phyloP scores from a whole-genome alignment of 2,113 vertebrate genomes.

The Piliocolobus tephrosceles region DNA sequence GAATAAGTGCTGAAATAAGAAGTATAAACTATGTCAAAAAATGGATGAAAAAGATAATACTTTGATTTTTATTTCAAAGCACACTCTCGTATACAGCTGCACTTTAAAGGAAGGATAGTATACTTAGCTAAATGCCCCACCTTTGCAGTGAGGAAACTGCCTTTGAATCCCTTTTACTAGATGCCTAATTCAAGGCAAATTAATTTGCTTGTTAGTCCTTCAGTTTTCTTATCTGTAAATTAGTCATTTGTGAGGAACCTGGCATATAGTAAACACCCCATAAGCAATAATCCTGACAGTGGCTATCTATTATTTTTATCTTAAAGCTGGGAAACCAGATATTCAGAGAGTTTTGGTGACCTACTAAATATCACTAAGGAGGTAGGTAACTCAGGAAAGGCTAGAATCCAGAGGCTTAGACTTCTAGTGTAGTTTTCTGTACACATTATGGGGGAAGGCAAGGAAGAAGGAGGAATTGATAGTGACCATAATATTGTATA shows the following conservation, averaged over 20 bases:
- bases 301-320: background rate
- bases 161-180: background rate
- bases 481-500: background rate
- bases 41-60: background rate
- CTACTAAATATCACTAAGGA: background rate
- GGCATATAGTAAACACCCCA: background rate
- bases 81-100: background rate
- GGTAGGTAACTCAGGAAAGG: background rate
- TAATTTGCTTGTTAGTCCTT: background rate
- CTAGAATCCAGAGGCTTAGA: background rate
- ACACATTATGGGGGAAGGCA: background rate
- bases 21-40: background rate
- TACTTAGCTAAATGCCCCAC: background rate
- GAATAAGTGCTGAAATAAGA: background rate
- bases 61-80: slow-evolving; percentile 23
- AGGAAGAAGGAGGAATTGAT: background rate
- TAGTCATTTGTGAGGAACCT: background rate
- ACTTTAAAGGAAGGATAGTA: background rate
- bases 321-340: background rate
- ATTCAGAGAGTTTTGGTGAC: background rate
- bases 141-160: background rate
- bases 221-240: background rate
- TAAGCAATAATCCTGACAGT: background rate
- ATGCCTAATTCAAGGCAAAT: background rate
- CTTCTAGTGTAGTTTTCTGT: background rate